Percentiles rank a stretch among this genome's conserved stretches.
These are phyloP conservation scores for Oncopodura yosiiana DNA, from an alignment of 1,140 invertebrate species.

Conservation along the genomic window DNA sequence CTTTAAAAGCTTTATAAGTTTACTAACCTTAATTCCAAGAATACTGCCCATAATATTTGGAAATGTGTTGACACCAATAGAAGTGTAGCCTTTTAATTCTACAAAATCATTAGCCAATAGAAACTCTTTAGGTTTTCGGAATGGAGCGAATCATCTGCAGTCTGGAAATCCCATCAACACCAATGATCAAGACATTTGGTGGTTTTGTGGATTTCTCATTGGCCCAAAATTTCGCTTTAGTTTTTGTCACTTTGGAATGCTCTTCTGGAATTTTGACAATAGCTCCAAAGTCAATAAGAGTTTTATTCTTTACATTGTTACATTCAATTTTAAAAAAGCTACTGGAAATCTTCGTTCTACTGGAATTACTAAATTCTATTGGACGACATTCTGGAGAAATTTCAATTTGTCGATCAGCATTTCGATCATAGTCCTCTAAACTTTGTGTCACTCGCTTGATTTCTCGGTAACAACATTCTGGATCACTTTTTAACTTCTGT, in stretches of 20 bases:
- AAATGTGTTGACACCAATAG: conserved; percentile 39
- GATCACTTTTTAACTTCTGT: too few relatives aligned
- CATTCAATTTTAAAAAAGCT: conserved; percentile 26
- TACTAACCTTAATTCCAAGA: conserved; percentile 19
- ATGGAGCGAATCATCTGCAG: conserved; percentile 46
- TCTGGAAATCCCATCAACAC: conserved; percentile 47
- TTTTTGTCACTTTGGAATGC: conserved; percentile 3
- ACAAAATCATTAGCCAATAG: conserved; percentile 36
- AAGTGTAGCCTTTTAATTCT: conserved; percentile 32
- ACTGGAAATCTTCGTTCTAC: background rate
- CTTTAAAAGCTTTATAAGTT: too few relatives aligned
- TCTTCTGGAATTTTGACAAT: conserved; percentile 7
- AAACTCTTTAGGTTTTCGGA: conserved; percentile 40
- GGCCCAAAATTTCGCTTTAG: too few relatives aligned
- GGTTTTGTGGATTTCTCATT: too few relatives aligned
- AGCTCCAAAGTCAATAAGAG: conserved; percentile 6
- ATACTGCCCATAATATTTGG: conserved; percentile 40
- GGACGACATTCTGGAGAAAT: too few relatives aligned
- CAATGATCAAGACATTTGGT: conserved; percentile 42
- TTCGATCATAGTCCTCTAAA: conserved; percentile 21
- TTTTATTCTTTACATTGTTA: conserved; percentile 13
- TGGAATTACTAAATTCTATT: conserved; percentile 13
- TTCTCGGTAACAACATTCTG: conserved; percentile 26
- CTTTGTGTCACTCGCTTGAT: conserved; percentile 17
- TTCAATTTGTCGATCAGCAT: conserved; percentile 24